Evolutionary conservation across 2,888 invertebrate genomes (phyloP), one percentile per base, ranked within the genome.

Genomic region (Aporophyla nigra): DNA sequence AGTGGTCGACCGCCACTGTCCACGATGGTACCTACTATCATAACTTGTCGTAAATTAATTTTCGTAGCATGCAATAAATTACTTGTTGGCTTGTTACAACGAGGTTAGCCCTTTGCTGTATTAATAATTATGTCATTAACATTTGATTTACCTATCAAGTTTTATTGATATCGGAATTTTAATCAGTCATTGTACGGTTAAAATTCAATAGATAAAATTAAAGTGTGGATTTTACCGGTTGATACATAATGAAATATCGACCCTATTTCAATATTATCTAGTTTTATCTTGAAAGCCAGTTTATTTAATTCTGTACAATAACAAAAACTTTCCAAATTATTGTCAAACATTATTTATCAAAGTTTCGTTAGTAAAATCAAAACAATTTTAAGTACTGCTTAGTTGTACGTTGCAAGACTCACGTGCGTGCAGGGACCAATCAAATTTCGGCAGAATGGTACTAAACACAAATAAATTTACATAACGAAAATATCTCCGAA

Each of bases 401-500:
- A 71, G 72, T 75, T 27, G n/a, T 75, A 33, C 62, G 40, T 9
- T 85, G 83, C 74, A 83, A 78, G 63, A 54, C 12, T 65, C 61
- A 65, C 67, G 90, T 90, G 90, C 90, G 90, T 90, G 90, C 74
- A 77, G 71, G 74, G 69, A 73, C 68, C 76, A 87, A 90, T 90
- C 76, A 86, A 87, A 86, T 84, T 82, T 74, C 62, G 59, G 58
- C 69, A 71, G 66, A 79, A 72, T 62, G 24, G 21, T 82, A 73
- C 46, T 61, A 76, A 86, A 86, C 78, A 68, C 63, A 84, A 88
- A 84, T 74, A 66, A 78, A 86, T 88, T 84, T 81, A 82, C 84
- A 81, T 86, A 84, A 82, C 54, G 51, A 74, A 80, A 61, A 59
- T 65, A 77, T 86, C 59, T 75, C 58, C 12, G 27, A 63, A 72